These are phyloP conservation scores for Uropetala carovei DNA, from an alignment of 2,888 invertebrate species.

Conservation along the genomic window DNA sequence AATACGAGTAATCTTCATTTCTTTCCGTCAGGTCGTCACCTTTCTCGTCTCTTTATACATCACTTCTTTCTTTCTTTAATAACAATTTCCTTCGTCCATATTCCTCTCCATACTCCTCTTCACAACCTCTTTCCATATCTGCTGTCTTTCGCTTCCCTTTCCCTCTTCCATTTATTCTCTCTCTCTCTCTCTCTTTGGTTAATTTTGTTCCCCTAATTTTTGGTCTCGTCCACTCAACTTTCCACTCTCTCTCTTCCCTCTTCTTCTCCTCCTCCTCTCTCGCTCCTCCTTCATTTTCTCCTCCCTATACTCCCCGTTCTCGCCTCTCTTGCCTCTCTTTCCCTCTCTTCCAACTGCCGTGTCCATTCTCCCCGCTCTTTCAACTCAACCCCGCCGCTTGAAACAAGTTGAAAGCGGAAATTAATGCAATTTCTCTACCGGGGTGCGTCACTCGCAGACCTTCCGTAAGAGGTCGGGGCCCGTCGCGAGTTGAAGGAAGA, in stretches of 20 bases:
- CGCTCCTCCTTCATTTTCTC: not conserved
- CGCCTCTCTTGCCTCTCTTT: not conserved
- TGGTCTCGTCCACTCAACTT: not conserved
- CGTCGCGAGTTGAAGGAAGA: not conserved
- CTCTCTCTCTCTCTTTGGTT: not conserved
- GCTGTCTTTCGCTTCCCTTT: not conserved
- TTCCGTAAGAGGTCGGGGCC: not conserved
- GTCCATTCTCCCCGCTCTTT: not conserved
- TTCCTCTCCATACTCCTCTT: not conserved
- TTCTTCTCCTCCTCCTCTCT: not conserved
- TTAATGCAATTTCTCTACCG: slow-evolving; percentile 4
- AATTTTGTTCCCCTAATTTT: not conserved
- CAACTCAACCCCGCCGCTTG: not conserved
- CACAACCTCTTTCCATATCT: not conserved
- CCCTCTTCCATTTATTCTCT: not conserved
- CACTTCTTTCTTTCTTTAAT: too few relatives aligned
- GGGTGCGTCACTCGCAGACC: not conserved
- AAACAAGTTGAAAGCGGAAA: slow-evolving; percentile 29
- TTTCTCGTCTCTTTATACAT: too few relatives aligned
- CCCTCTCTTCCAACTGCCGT: not conserved
- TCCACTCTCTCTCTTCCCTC: not conserved
- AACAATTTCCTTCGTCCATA: not conserved
- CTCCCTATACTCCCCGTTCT: not conserved
- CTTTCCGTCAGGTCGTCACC: too few relatives aligned
- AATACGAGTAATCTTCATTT: too few relatives aligned